phyloP scores from a whole-genome alignment of 2,797 vertebrate genomes.

The Capromys pilorides region DNA sequence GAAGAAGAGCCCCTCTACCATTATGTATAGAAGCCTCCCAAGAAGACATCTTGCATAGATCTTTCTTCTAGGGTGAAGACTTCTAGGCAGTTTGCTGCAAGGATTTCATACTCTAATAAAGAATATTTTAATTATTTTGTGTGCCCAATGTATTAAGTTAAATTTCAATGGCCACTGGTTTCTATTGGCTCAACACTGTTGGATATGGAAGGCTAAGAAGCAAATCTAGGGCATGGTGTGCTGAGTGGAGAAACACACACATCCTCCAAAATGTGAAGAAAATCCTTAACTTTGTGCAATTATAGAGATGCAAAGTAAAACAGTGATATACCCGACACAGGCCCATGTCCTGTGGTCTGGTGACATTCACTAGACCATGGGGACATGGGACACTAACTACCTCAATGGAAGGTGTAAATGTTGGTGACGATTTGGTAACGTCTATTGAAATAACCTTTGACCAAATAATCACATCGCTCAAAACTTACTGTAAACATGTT shows the following conservation, averaged over 20 bases:
- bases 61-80: neutral
- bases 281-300: neutral
- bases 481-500: neutral
- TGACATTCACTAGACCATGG: neutral
- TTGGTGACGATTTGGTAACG: neutral
- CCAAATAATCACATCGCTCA: conserved; percentile 5
- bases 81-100: conserved; percentile 11
- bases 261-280: neutral
- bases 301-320: conserved; percentile 43
- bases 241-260: conserved; percentile 24
- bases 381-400: neutral
- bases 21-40: neutral
- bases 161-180: neutral
- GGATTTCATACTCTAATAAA: neutral
- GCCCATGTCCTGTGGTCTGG: conserved; percentile 14
- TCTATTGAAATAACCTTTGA: neutral
- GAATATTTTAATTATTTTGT: conserved; percentile 36
- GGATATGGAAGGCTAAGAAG: neutral
- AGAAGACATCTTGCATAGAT: neutral
- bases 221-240: neutral
- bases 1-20: neutral
- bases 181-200: neutral
- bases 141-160: neutral
- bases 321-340: neutral
- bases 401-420: neutral